Evolutionary conservation across 2,113 vertebrate species (phyloP), one percentile per base, ranked within the genome.

Genomic region (Neogobius melanostomus): DNA sequence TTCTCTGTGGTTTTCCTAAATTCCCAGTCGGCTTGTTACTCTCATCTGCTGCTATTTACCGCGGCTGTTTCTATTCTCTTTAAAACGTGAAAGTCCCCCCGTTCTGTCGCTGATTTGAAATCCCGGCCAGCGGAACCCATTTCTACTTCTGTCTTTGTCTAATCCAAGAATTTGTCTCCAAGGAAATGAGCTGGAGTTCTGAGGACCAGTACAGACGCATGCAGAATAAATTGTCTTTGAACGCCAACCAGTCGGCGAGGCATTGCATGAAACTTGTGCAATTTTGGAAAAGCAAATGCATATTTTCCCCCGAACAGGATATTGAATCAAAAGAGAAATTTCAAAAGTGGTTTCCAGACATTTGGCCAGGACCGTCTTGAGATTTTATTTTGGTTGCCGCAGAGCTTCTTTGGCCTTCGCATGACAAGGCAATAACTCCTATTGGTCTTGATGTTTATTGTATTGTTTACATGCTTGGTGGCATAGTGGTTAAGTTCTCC

Each of bases 31-130:
- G 17, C 17, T 15, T 0, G 6, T 16, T 51, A 6, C 2, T 49
- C 44, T 53, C 65, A 51, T 76, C 47, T 67, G 43, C 44, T 47
- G 46, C 17, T 73, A 62, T 80, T 59, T 72, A 54, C 68, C 61
- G 5, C 36, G 56, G 42, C 8, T 73, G 17, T 44, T 36, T 69
- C 28, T 42, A 46, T 10, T 47, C 60, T 61, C 43, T 56, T 8
- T 2, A 21, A 68, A 61, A 43, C 15, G 48, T 28, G 15, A 62
- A 66, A 36, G n/a, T 16, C 46, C 11, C 46, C 11, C 53, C 53
- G 11, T 11, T 8, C 56, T 51, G 53, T 43, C 57, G 17, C 74
- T 54, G 77, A 57, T 63, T 42, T 68, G 14, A 11, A 64, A 48
- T 11, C 43, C 45, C 9, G 43, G 43, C 60, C 60, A 15, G 14